A percentile compares a stretch with the other conserved stretches of the same genome.
Conservation (phyloP, 2,113 vertebrate genomes). For the Microcebus murinus region DNA sequence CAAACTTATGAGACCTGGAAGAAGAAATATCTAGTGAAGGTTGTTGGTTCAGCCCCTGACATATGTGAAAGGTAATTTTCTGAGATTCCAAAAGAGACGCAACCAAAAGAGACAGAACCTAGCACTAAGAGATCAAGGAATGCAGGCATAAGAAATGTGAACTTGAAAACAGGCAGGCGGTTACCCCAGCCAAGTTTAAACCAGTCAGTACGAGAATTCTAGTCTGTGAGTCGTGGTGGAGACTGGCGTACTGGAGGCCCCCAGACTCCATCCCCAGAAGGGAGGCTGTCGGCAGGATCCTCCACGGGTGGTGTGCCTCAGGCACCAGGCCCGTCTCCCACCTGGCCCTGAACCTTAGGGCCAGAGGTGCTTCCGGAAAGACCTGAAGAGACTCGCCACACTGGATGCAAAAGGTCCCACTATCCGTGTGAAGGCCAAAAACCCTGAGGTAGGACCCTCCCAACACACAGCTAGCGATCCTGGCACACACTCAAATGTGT, state of each 20-base stretch:
- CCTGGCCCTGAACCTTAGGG: neutral
- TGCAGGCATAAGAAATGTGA: neutral
- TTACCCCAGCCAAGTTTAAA: neutral
- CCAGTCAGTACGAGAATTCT: neutral
- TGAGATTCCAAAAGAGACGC: neutral
- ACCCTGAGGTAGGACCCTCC: neutral
- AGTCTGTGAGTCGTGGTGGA: neutral
- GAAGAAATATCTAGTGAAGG: neutral
- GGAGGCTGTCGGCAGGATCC: neutral
- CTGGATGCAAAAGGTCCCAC: neutral
- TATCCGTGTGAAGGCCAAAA: neutral
- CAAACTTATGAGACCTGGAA: neutral
- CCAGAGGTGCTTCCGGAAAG: slow-evolving; percentile 31
- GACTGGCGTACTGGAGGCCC: neutral
- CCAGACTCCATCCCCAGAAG: neutral
- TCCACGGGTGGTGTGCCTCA: neutral
- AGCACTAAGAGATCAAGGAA: neutral
- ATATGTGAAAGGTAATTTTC: neutral
- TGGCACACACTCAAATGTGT: neutral
- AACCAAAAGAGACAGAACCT: neutral
- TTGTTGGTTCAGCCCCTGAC: neutral
- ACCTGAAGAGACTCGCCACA: slow-evolving; percentile 59
- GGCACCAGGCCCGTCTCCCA: neutral
- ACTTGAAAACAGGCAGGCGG: slow-evolving; percentile 18
- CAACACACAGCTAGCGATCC: neutral